phyloP scores from a whole-genome alignment of 2,113 vertebrate genomes.

The Xiphophorus couchianus region DNA sequence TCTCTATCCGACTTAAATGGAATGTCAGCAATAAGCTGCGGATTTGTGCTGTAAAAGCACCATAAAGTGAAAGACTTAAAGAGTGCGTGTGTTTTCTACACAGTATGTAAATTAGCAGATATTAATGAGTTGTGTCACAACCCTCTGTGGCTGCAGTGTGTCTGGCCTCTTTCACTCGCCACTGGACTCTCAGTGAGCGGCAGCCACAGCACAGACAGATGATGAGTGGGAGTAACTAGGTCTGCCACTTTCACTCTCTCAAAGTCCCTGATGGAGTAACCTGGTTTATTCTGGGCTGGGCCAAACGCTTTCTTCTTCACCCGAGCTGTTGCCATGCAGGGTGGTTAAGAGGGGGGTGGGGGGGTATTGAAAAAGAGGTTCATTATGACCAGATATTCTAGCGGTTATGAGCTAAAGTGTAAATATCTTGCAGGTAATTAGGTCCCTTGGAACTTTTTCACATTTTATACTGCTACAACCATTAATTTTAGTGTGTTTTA shows the following conservation, averaged over 20 bases:
- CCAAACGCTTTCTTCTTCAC: conserved; percentile 43
- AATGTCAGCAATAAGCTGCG: not conserved
- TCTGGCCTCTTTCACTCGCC: conserved; percentile 31
- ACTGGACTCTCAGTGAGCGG: conserved; percentile 38
- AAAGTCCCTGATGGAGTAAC: conserved; percentile 69
- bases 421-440: not conserved
- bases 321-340: conserved; percentile 65
- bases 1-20: not conserved
- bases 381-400: not conserved
- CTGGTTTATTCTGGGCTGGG: conserved; percentile 72
- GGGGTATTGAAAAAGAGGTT: not conserved
- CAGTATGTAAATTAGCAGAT: conserved; percentile 45
- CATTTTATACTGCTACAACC: not conserved
- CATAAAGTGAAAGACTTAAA: conserved; percentile 24
- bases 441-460: not conserved
- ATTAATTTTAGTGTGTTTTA: not conserved
- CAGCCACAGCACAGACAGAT: conserved; percentile 45
- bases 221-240: conserved; percentile 66
- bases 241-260: conserved; percentile 63
- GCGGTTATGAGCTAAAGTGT: not conserved
- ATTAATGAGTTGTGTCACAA: conserved; percentile 34
- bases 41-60: conserved; percentile 11
- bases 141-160: conserved; percentile 2
- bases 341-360: conserved; percentile 7
- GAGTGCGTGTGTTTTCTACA: conserved; percentile 31